Conservation (phyloP, 53 echinoderm and acorn worm genomes). For the Astropecten irregularis region DNA sequence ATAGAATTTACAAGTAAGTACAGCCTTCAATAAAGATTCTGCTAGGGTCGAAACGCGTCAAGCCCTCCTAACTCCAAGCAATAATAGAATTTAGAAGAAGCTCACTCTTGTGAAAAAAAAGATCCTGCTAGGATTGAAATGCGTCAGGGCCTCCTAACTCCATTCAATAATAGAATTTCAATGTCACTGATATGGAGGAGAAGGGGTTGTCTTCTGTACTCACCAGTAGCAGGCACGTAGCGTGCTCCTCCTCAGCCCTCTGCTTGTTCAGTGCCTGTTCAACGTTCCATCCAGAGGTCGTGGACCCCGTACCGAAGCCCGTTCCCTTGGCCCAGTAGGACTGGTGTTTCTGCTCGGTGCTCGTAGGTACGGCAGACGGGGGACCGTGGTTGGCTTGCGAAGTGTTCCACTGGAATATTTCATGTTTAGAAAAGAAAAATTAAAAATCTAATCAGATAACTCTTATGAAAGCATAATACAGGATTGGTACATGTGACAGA, state of each 20-base stretch:
- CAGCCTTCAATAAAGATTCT: too few species aligned
- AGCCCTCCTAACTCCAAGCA: too few species aligned
- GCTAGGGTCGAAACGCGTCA: too few species aligned
- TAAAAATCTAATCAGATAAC: background rate
- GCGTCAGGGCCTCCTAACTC: too few species aligned
- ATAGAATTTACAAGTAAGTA: too few species aligned
- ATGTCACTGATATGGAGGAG: too few species aligned
- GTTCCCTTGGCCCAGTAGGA: constrained; percentile 99
- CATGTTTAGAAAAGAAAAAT: background rate
- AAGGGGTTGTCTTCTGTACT: too few species aligned
- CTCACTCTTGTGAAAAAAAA: too few species aligned
- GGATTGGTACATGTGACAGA: too few species aligned
- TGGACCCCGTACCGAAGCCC: constrained; percentile 97
- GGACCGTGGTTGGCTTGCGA: constrained; percentile 53
- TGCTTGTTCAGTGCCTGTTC: constrained; percentile 97
- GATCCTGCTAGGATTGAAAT: too few species aligned
- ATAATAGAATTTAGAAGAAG: too few species aligned
- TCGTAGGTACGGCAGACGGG: background rate
- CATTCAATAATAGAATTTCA: too few species aligned
- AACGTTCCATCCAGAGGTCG: constrained; percentile 98
- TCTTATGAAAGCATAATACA: background rate
- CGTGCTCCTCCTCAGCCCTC: constrained; percentile 98
- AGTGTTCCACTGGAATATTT: constrained; percentile 6
- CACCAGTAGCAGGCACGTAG: constrained; percentile 94
- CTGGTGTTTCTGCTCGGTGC: constrained; percentile 77